These are phyloP conservation scores for Bradypus variegatus DNA, from an alignment of 2,797 vertebrate genomes.

Conservation along the genomic window DNA sequence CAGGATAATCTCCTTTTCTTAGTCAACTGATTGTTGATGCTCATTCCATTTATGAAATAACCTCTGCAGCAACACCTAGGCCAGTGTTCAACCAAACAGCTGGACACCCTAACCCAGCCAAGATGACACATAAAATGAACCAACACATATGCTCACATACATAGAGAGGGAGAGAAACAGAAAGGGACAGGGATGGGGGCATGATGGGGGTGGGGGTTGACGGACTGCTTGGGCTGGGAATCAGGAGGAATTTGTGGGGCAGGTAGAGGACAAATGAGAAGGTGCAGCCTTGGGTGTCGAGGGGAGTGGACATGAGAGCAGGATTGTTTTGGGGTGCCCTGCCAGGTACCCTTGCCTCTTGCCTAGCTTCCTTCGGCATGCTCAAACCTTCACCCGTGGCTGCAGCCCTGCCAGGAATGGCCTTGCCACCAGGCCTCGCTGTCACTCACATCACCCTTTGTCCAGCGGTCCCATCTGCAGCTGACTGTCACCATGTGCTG, in stretches of 20 bases:
- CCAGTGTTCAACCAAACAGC: too few relatives aligned
- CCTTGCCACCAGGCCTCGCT: background rate
- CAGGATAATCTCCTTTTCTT: too few relatives aligned
- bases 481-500: background rate
- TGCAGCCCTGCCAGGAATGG: background rate
- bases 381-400: background rate
- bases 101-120: too few relatives aligned
- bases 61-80: too few relatives aligned
- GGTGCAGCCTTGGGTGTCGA: background rate
- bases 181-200: background rate
- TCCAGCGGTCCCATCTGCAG: background rate
- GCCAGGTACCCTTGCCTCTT: background rate
- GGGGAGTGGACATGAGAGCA: background rate
- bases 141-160: too few relatives aligned
- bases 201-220: too few relatives aligned
- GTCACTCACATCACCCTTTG: too few relatives aligned
- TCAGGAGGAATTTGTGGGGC: background rate
- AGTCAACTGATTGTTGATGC: too few relatives aligned
- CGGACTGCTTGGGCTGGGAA: background rate
- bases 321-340: background rate
- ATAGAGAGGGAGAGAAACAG: background rate
- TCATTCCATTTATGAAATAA: too few relatives aligned
- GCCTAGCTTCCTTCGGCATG: background rate
- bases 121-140: too few relatives aligned
- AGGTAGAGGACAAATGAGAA: background rate